Percentiles rank a stretch among this genome's conserved stretches.
Evolutionary conservation across 2,888 invertebrate genomes (phyloP).

Genomic region (Onthophagus sagittarius): DNA sequence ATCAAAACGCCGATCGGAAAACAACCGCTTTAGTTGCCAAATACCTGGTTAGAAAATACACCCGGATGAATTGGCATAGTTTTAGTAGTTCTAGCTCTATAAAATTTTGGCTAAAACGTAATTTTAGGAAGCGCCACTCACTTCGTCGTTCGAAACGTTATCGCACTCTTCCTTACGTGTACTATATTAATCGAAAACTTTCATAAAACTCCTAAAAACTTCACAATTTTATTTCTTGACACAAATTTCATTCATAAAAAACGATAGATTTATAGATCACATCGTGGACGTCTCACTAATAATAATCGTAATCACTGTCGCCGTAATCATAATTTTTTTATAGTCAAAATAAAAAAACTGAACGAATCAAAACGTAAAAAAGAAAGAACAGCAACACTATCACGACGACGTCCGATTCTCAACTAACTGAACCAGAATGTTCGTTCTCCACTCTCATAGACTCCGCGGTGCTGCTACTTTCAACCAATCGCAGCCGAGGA

Average conservation of each 20-base stretch:
- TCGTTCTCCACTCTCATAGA: not conserved
- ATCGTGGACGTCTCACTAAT: not conserved
- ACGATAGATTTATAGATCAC: not conserved
- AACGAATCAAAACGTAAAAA: conserved; percentile 15
- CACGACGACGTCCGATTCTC: conserved; percentile 19
- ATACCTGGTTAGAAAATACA: not conserved
- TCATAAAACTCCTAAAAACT: too few species aligned
- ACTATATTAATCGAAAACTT: not conserved
- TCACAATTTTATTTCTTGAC: not conserved
- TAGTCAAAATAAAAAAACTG: conserved; percentile 12
- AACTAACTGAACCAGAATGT: conserved; percentile 15
- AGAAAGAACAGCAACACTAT: conserved; percentile 12
- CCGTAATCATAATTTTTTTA: not conserved
- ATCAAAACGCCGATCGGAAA: not conserved
- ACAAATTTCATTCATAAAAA: not conserved
- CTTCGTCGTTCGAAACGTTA: not conserved
- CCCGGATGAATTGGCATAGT: not conserved
- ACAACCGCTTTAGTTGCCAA: not conserved
- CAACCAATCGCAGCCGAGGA: conserved; percentile 37
- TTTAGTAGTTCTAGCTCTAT: not conserved
- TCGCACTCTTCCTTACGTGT: not conserved
- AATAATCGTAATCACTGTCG: not conserved
- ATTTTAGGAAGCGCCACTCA: not conserved
- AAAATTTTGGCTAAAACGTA: not conserved
- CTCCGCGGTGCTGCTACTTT: not conserved